These are phyloP conservation scores for Cheilinus undulatus DNA, from an alignment of 2,113 vertebrate species.

Conservation along the genomic window DNA sequence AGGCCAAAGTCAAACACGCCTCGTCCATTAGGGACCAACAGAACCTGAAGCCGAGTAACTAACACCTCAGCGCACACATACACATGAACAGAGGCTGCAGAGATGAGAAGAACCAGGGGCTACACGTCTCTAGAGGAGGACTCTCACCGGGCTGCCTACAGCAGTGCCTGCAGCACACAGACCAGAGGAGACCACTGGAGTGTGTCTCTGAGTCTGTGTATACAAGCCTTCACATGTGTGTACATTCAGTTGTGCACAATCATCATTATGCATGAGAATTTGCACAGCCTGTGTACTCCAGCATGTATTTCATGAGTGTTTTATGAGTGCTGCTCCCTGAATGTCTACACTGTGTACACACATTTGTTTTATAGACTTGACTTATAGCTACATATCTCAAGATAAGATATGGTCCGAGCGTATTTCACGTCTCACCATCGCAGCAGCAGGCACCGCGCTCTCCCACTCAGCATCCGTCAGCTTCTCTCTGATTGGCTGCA, in stretches of 20 bases:
- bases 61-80: conserved; percentile 30
- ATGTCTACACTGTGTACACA: conserved; percentile 35
- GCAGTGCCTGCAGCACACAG: conserved; percentile 73
- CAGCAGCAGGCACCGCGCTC: conserved; percentile 86
- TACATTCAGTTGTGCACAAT: conserved; percentile 30
- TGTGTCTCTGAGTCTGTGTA: conserved; percentile 14
- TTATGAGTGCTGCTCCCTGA: conserved; percentile 48
- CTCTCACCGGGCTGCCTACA: conserved; percentile 67
- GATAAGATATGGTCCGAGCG: conserved; percentile 30
- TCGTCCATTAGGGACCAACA: conserved; percentile 51
- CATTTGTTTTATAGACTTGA: conserved; percentile 44
- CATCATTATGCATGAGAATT: conserved; percentile 64
- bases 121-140: conserved; percentile 54
- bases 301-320: conserved; percentile 57
- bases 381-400: conserved; percentile 40
- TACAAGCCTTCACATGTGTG: conserved; percentile 6
- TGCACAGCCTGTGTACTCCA: conserved; percentile 40
- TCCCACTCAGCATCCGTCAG: conserved; percentile 91
- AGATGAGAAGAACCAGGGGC: conserved; percentile 62
- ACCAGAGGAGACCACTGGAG: conserved; percentile 39
- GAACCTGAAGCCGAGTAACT: conserved; percentile 50
- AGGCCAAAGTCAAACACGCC: conserved; percentile 55
- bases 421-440: conserved; percentile 86
- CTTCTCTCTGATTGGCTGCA: conserved; percentile 87
- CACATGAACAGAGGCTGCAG: conserved; percentile 37